phyloP scores from a whole-genome alignment of 2,888 invertebrate genomes.

The Tetropium fuscum region DNA sequence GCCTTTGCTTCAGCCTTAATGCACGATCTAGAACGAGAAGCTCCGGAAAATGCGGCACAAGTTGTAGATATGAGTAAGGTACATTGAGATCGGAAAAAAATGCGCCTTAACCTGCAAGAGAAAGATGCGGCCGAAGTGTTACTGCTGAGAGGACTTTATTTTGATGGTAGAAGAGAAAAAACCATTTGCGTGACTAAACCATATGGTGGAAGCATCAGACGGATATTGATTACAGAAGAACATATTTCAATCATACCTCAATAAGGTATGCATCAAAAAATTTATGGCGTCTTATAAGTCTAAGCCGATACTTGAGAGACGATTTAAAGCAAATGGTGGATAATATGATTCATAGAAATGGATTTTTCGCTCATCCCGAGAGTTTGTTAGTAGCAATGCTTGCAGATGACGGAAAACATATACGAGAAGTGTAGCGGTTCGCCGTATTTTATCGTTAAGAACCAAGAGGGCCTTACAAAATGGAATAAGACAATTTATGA shows the following conservation, averaged over 20 bases:
- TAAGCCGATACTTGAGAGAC: not conserved
- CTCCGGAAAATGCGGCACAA: not conserved
- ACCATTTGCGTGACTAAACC: not conserved
- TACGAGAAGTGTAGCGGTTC: too few relatives aligned
- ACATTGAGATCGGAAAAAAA: too few relatives aligned
- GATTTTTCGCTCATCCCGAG: constrained; percentile 44
- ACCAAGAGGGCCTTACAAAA: not conserved
- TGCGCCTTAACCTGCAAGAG: not conserved
- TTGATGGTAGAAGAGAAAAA: not conserved
- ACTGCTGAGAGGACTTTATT: too few relatives aligned
- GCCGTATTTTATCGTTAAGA: constrained; percentile 4
- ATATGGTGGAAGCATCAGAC: too few relatives aligned
- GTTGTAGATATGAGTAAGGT: too few relatives aligned
- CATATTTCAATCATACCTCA: not conserved
- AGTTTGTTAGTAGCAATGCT: constrained; percentile 43
- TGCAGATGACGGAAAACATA: constrained; percentile 19
- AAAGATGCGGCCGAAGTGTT: not conserved
- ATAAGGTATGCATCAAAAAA: constrained; percentile 2
- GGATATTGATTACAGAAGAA: not conserved
- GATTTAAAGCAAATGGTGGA: constrained; percentile 25
- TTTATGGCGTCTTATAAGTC: not conserved
- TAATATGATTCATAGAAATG: constrained; percentile 43
- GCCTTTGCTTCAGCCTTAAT: not conserved
- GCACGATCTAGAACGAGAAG: not conserved
- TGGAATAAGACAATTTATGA: constrained; percentile 13